A percentile compares a stretch with the other conserved stretches of the same genome.
Evolutionary conservation across 2,797 vertebrate species (phyloP).

Genomic region (Periparus ater): DNA sequence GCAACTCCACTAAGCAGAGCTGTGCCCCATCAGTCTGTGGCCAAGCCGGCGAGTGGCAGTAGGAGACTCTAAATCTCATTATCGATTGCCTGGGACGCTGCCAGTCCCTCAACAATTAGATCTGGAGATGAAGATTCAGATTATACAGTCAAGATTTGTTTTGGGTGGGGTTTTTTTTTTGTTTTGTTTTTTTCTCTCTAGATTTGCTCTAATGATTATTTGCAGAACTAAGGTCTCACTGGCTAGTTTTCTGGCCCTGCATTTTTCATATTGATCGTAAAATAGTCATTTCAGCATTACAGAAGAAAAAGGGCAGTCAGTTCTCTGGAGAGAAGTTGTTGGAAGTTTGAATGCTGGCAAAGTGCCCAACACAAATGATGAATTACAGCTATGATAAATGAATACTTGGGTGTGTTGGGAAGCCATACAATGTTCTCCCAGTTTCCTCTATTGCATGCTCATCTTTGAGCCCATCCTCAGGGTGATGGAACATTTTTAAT

Average conservation of each 20-base stretch:
- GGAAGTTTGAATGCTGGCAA: neutral
- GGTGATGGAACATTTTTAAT: neutral
- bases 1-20: neutral
- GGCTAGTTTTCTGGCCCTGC: neutral
- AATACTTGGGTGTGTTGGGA: neutral
- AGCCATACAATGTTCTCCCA: neutral
- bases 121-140: slow-evolving; percentile 60
- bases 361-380: neutral
- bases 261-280: slow-evolving; percentile 51
- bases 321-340: neutral
- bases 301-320: slow-evolving; percentile 26
- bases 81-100: slow-evolving; percentile 49
- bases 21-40: neutral
- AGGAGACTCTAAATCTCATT: slow-evolving; percentile 56
- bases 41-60: neutral
- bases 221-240: slow-evolving; percentile 51
- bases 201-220: slow-evolving; percentile 54
- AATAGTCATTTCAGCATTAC: slow-evolving; percentile 18
- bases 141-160: slow-evolving; percentile 49
- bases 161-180: neutral
- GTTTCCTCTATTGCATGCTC: neutral
- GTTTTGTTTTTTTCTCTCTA: neutral
- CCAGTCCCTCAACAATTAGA: slow-evolving; percentile 64
- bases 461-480: neutral
- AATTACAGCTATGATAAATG: slow-evolving; percentile 1